These are phyloP conservation scores for Pyralis farinalis DNA, from an alignment of 2,888 invertebrate species.

Conservation along the genomic window DNA sequence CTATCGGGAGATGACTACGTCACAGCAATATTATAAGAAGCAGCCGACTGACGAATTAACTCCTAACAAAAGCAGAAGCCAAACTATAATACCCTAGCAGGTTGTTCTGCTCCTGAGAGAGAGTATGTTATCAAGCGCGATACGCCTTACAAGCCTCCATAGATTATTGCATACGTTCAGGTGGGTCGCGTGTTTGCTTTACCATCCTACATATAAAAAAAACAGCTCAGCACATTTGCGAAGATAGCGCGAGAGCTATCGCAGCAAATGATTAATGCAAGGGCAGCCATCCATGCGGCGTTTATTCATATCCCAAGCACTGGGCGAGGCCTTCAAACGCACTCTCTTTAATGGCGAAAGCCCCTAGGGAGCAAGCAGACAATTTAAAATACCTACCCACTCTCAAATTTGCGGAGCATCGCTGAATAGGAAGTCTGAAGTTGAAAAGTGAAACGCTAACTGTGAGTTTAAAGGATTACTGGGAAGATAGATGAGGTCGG, in stretches of 20 bases:
- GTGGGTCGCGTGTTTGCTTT: too few relatives aligned
- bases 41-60: too few relatives aligned
- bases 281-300: slow-evolving; percentile 30
- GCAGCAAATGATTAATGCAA: slow-evolving; percentile 36
- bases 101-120: too few relatives aligned
- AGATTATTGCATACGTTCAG: too few relatives aligned
- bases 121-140: too few relatives aligned
- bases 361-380: slow-evolving; percentile 29
- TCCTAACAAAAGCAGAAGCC: too few relatives aligned
- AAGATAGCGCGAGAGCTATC: slow-evolving; percentile 12
- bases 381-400: slow-evolving; percentile 33
- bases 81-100: too few relatives aligned
- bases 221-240: slow-evolving; percentile 11
- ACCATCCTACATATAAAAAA: slow-evolving; percentile 9
- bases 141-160: too few relatives aligned
- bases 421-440: slow-evolving; percentile 17
- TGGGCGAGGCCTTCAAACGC: slow-evolving; percentile 30
- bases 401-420: slow-evolving; percentile 18
- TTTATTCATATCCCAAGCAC: slow-evolving; percentile 40
- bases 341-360: slow-evolving; percentile 43
- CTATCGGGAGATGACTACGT: too few relatives aligned
- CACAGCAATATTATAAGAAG: too few relatives aligned
- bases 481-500: not conserved
- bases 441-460: slow-evolving; percentile 26
- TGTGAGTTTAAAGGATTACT: slow-evolving; percentile 12